Evolutionary conservation across 2,113 vertebrate species (phyloP), one percentile per base, ranked within the genome.

Genomic region (Dissostichus mawsoni): DNA sequence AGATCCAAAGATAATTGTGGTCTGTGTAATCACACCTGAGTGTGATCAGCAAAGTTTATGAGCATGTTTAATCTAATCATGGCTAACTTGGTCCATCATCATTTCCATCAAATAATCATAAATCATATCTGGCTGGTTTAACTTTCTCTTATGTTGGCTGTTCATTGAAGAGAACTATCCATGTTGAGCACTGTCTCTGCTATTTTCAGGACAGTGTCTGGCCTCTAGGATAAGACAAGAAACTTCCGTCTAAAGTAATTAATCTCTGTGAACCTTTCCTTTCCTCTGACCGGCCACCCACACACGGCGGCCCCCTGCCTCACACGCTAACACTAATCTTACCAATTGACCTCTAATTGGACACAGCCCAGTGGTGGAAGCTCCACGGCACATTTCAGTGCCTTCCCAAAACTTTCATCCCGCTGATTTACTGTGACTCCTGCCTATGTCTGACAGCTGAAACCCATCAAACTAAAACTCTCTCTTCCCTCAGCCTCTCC

Each of bases 291-390:
- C 72, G 79, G 70, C 78, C 82, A 66, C 89, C 82, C 85, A 84
- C 91, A 81, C 80, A 55, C 67, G 47, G 33, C 36, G 47, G 23
- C 76, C 75, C 75, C 74, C 61, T 20, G 36, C 68, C 61, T 78
- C 86, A 63, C 82, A 79, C 69, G 61, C 85, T 58, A 81, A 74
- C 73, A 74, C 82, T 91, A 93, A 91, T 90, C 86, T 87, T 79
- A 72, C 80, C 78, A 86, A 89, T 90, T 84, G 89, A 83, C 76
- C 82, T 92, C 87, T 94, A 94, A 93, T 92, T 93, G 92, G 92
- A 90, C 91, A 91, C 80, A 80, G 91, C 82, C 33, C 71, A 80
- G 58, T 65, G 74, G 76, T 69, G 56, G 61, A 67, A 66, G 73
- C 80, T 72, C 77, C 61, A 29, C 9, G 0, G 61, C 72, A 65